Evolutionary conservation across 2,888 invertebrate species (phyloP).

Genomic region (Kryphioiulus occultus): DNA sequence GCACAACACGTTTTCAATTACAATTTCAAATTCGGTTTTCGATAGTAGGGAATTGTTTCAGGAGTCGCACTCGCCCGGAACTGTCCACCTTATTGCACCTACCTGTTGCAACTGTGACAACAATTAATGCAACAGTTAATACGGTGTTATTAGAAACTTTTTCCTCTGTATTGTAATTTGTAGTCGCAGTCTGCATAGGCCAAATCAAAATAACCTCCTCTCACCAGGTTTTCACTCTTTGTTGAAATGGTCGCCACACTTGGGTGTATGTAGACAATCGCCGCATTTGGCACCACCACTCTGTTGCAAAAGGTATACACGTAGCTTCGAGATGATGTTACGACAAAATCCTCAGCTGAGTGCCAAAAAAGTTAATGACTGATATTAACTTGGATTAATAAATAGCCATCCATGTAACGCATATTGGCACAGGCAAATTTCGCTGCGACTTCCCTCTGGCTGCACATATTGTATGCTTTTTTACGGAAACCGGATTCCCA

Average conservation of each 20-base stretch:
- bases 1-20: background rate
- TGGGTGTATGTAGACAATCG: background rate
- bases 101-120: background rate
- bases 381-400: background rate
- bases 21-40: background rate
- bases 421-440: background rate
- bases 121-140: background rate
- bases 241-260: background rate
- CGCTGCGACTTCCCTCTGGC: background rate
- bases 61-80: background rate
- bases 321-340: background rate
- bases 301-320: background rate
- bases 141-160: background rate
- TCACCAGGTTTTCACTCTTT: background rate
- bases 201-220: background rate
- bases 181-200: background rate
- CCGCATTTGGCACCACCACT: background rate
- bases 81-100: background rate
- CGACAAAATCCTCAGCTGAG: background rate
- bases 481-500: background rate
- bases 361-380: background rate
- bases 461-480: background rate
- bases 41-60: background rate
- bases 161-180: background rate
- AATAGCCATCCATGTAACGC: background rate